These are phyloP conservation scores for Eutolmus rufibarbis DNA, from an alignment of 2,888 invertebrate genomes.

Conservation along the genomic window DNA sequence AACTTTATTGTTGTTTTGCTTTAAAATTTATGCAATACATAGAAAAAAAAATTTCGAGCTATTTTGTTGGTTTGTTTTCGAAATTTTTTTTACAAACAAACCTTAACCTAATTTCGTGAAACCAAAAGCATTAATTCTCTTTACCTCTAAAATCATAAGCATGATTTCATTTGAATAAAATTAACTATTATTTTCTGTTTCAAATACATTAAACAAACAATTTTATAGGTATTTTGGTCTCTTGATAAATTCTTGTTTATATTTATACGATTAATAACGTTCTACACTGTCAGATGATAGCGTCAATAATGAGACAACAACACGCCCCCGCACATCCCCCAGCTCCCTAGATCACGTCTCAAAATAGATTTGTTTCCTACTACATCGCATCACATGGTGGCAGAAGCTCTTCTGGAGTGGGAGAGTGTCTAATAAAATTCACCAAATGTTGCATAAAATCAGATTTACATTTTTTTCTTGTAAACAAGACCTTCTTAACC, in stretches of 20 bases:
- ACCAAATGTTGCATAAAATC: neutral
- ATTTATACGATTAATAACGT: neutral
- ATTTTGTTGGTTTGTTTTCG: no score
- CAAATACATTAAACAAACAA: neutral
- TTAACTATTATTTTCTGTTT: neutral
- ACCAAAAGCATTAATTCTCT: no score
- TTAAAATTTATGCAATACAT: no score
- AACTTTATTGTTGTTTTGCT: no score
- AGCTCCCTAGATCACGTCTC: neutral
- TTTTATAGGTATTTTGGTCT: neutral
- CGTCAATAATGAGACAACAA: neutral
- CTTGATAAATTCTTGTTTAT: neutral
- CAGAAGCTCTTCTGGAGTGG: neutral
- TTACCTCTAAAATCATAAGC: neutral
- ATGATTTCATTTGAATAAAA: neutral
- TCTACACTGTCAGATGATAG: neutral
- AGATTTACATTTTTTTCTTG: neutral
- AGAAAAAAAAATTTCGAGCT: no score
- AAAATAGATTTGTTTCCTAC: neutral
- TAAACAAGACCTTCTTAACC: neutral
- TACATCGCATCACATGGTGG: neutral
- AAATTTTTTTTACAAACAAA: no score
- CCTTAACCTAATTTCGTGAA: no score
- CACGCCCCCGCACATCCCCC: neutral
- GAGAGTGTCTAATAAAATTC: neutral